Conservation (phyloP, 2,888 invertebrate species). For the Gortyna flavago region DNA sequence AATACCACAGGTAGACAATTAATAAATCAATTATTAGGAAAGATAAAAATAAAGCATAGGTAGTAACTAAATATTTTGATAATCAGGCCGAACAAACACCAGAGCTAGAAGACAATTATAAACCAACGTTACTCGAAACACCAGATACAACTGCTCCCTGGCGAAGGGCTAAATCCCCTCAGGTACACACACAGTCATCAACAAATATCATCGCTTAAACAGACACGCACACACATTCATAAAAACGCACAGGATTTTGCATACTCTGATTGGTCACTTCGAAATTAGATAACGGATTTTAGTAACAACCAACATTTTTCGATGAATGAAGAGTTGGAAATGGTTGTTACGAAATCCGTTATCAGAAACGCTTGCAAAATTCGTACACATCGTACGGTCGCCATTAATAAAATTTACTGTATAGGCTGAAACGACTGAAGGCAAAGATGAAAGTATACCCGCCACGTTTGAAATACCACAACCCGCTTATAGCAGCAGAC, state of each 20-base stretch:
- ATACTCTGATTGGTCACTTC: slow-evolving; percentile 53
- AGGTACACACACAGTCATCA: slow-evolving; percentile 76
- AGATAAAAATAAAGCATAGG: slow-evolving; percentile 46
- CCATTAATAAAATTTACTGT: slow-evolving; percentile 84
- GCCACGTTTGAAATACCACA: slow-evolving; percentile 83
- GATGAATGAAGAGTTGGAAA: slow-evolving; percentile 4
- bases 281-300: slow-evolving; percentile 50
- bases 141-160: slow-evolving; percentile 78
- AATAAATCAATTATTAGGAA: slow-evolving; percentile 15
- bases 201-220: slow-evolving; percentile 61
- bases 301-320: slow-evolving; percentile 26
- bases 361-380: slow-evolving; percentile 60
- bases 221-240: slow-evolving; percentile 63
- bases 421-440: slow-evolving; percentile 85
- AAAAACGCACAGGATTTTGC: slow-evolving; percentile 61
- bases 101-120: slow-evolving; percentile 84
- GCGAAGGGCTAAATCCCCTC: slow-evolving; percentile 84
- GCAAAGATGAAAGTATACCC: slow-evolving; percentile 79
- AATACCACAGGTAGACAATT: slow-evolving; percentile 85
- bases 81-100: slow-evolving; percentile 86
- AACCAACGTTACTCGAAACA: slow-evolving; percentile 84
- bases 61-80: slow-evolving; percentile 64
- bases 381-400: slow-evolving; percentile 79
- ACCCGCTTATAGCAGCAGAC: slow-evolving; percentile 81
- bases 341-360: slow-evolving; percentile 50